Base-by-base conservation (phyloP, 1,140 invertebrate species). In the Dysdera silvatica region DNA sequence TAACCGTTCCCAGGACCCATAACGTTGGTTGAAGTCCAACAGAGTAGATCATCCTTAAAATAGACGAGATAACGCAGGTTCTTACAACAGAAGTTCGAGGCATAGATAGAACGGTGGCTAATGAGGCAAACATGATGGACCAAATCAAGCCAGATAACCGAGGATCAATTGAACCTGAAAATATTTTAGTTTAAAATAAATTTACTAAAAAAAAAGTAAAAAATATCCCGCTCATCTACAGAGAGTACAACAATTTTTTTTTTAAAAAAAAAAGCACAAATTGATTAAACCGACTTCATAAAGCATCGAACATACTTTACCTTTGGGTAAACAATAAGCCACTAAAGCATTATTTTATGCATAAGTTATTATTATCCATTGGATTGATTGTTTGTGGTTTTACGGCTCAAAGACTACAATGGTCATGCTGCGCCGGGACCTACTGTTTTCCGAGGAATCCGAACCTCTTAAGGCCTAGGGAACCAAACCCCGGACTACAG, bases 11-110 rank as follows among this genome's bases (percentile, higher is more conserved):
- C 32, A 96, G 79, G 33, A 94, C 74, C 80, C 82, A 86, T 20
- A 95, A 77, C 3, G 93, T 92, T n/a, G 90, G 88, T 76, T 92
- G 87, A 35, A 93, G 87, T 10, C 93, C 94, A 43, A 93, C 79
- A 10, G 89, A 87, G 75, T 88, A 93, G 74, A 96, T 95, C 70
- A 94, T 82, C 68, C 89, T 79, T 43, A 94, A 77, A 70, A 95
- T 91, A 47, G 84, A 84, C 41, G 87, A 86, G 14, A 85, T 84
- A 12, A 90, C 85, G 40, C 93, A 80, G 4, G 87, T 87, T 68
- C 88, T 80, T 66, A 91, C 85, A 26, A 85, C 87, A 7, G 86
- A 85, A 70, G 85, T 83, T 66, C 88, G 81, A 33, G 90, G 89
- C 67, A 88, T 73, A 20, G 85, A 87, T 67, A 90, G 80, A 37